phyloP scores from a whole-genome alignment of 2,888 invertebrate genomes.

The Hylaea fasciaria region DNA sequence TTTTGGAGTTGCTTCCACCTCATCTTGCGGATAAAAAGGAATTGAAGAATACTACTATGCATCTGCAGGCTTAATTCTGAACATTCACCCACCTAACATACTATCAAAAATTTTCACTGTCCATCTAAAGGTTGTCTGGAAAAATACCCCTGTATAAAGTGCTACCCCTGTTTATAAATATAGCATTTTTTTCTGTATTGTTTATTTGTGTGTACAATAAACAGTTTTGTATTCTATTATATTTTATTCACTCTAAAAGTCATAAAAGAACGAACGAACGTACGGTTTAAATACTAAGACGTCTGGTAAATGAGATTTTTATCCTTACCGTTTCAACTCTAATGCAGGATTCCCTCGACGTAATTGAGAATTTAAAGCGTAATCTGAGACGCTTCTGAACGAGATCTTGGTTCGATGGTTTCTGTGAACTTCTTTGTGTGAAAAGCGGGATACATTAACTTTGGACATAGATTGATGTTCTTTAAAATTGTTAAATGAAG shows the following conservation, averaged over 20 bases:
- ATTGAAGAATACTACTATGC: no score
- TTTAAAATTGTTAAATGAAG: background rate
- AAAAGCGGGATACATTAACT: conserved; percentile 15
- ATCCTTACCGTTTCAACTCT: conserved; percentile 25
- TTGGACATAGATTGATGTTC: conserved; percentile 14
- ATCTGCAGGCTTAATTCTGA: no score
- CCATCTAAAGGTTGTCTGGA: no score
- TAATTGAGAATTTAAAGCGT: conserved; percentile 25
- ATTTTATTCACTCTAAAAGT: no score
- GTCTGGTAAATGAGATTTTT: conserved; percentile 33
- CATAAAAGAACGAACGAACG: no score
- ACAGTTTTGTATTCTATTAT: no score
- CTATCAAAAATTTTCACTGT: no score
- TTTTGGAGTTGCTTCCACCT: background rate
- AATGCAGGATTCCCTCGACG: conserved; percentile 16
- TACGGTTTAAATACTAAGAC: conserved; percentile 11
- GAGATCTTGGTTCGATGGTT: background rate
- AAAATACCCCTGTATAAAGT: no score
- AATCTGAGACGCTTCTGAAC: conserved; percentile 13
- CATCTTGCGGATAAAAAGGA: background rate
- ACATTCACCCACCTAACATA: no score
- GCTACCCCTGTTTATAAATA: no score
- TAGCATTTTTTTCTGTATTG: no score
- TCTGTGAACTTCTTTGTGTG: conserved; percentile 13
- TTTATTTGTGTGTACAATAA: no score